A percentile compares a stretch with the other conserved stretches of the same genome.
phyloP scores from a whole-genome alignment of 2,888 invertebrate genomes.

The Tenthredo distinguenda region DNA sequence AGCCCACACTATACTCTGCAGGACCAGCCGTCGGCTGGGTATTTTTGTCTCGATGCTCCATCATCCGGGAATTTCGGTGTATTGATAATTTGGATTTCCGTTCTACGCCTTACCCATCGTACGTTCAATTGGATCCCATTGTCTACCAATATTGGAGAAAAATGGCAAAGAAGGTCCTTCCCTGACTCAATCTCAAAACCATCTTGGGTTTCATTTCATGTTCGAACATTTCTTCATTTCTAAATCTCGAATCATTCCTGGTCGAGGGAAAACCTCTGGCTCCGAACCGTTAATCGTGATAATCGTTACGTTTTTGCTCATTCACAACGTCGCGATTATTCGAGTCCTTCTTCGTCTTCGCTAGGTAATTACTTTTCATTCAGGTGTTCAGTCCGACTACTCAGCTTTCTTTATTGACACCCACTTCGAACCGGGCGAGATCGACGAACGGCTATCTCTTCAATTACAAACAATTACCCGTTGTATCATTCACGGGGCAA shows the following conservation, averaged over 20 bases:
- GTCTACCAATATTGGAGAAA: not conserved
- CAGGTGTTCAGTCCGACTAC: not conserved
- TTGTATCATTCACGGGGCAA: not conserved
- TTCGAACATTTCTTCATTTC: not conserved
- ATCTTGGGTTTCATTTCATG: not conserved
- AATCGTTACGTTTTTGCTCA: not conserved
- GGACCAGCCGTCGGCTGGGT: not conserved
- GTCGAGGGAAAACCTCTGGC: not conserved
- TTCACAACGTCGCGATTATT: not conserved
- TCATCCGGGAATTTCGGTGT: slow-evolving; percentile 1
- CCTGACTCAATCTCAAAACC: not conserved
- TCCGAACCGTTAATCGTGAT: not conserved
- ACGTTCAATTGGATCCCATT: not conserved
- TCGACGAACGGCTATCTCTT: not conserved
- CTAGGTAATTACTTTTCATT: not conserved
- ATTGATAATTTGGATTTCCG: not conserved
- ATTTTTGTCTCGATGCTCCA: not conserved
- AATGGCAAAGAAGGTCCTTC: not conserved
- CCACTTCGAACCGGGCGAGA: not conserved
- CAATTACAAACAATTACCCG: slow-evolving; percentile 1
- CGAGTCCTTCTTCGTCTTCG: not conserved
- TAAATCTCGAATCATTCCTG: not conserved
- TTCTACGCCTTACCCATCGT: not conserved
- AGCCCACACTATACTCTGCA: not conserved
- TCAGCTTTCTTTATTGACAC: not conserved